Conservation (phyloP, 2,113 vertebrate species). For the Drymodes brunneopygia region DNA sequence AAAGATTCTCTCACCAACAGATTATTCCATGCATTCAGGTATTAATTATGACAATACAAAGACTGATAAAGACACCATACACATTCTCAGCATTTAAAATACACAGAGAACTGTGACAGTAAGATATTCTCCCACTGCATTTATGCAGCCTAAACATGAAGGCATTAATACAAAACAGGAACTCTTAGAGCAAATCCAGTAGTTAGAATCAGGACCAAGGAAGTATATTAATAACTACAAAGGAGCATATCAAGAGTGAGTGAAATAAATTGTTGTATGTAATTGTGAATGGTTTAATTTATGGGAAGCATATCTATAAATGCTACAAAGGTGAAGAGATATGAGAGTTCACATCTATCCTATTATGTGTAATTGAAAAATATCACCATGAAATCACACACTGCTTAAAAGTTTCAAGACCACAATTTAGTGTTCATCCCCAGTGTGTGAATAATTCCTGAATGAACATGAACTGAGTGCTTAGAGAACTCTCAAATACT, state of each 20-base stretch:
- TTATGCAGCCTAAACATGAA: background rate
- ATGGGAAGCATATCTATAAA: background rate
- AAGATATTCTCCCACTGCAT: background rate
- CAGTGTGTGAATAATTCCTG: constrained; percentile 10
- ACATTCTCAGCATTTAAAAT: background rate
- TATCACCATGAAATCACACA: constrained; percentile 16
- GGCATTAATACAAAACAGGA: background rate
- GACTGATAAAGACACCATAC: background rate
- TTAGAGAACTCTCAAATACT: background rate
- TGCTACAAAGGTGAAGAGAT: background rate
- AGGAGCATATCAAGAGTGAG: background rate
- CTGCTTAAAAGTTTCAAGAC: constrained; percentile 10
- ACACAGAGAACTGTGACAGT: background rate
- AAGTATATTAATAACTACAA: background rate
- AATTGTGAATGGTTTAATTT: constrained; percentile 1
- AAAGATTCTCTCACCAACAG: background rate
- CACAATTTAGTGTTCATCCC: constrained; percentile 27
- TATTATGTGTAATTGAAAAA: constrained; percentile 2
- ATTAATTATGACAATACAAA: background rate
- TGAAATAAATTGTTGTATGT: background rate
- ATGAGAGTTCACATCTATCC: background rate
- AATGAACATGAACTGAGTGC: background rate
- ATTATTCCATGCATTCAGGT: background rate
- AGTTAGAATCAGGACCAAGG: background rate
- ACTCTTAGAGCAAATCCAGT: background rate